Base-by-base conservation (phyloP, 2,113 vertebrate species). In the Thunnus maccoyii region DNA sequence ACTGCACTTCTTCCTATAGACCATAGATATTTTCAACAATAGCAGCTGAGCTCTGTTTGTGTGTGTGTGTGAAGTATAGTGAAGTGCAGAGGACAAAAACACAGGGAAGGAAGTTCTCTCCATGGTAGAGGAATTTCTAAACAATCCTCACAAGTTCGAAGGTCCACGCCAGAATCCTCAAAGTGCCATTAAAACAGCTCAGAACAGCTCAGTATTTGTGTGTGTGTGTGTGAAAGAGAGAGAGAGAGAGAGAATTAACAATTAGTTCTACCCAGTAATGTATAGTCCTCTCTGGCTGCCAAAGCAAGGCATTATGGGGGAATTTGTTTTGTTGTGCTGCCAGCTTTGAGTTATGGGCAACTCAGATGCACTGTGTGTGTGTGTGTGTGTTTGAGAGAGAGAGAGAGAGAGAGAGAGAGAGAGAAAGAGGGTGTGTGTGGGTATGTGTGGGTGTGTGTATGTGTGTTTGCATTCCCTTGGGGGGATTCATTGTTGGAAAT, bases 311-410 rank as follows among this genome's bases (percentile, higher is more conserved):
- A 58, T 60, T 74, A 7, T 75, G 64, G 18, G 10, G 44, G n/a
- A 57, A 57, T 62, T 66, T 12, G 36, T 69, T 69, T 70, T 73
- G 47, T 83, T 70, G 41, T 58, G 27, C 32, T 57, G 72, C 3
- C 46, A 82, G 51, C 60, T 62, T 64, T 81, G 75, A 68, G 44
- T 78, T 76, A 83, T 47, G 22, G 41, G 62, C 55, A 46, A 22
- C 62, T 54, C 17, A 18, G 0, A 61, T 79, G 48, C 30, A 47
- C 30, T 60, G 51, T 65, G 50, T 44, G 62, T 58, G 36, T 18
- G 58, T 61, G 63, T 66, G n/a, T 66, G 63, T 66, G 17, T n/a
- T n/a, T n/a, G 22, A 22, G 22, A 22, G 22, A 22, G 22, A 22
- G 22, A 22, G 22, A 22, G 22, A 22, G 22, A 22, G 22, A 22